These are phyloP conservation scores for Saguinus imperator DNA, from an alignment of 2,113 vertebrate species.

Conservation along the genomic window DNA sequence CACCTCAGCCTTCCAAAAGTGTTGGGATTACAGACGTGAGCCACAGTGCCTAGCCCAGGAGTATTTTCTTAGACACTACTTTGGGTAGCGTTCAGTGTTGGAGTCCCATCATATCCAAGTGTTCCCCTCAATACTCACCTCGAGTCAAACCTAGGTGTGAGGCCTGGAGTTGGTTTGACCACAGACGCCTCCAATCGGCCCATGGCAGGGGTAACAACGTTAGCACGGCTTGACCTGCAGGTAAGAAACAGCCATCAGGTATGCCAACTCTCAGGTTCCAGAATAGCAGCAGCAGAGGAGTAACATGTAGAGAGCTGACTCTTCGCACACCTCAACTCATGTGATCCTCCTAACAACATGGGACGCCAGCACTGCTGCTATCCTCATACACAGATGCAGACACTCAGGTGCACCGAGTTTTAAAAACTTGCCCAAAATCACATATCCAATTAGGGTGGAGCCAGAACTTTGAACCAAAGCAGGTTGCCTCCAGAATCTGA, in stretches of 20 bases:
- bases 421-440: not conserved
- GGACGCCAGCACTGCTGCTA: too few relatives aligned
- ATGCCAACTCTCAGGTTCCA: not conserved
- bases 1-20: too few relatives aligned
- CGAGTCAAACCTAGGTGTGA: conserved; percentile 84
- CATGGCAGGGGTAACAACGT: conserved; percentile 79
- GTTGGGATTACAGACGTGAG: too few relatives aligned
- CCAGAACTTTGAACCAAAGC: not conserved
- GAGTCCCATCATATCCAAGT: not conserved
- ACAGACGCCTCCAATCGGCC: conserved; percentile 72
- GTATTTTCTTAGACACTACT: not conserved
- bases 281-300: not conserved
- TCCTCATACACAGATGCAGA: not conserved
- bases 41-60: not conserved
- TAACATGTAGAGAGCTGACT: not conserved
- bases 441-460: not conserved
- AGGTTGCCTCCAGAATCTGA: not conserved
- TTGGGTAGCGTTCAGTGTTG: not conserved
- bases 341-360: not conserved
- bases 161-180: conserved; percentile 76
- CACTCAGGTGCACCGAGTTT: not conserved
- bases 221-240: conserved; percentile 79
- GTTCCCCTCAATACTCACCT: conserved; percentile 69
- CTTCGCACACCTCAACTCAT: fast-evolving
- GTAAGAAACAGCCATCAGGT: not conserved